These are phyloP conservation scores for Macquaria australasica DNA, from an alignment of 2,113 vertebrate species.

Conservation along the genomic window DNA sequence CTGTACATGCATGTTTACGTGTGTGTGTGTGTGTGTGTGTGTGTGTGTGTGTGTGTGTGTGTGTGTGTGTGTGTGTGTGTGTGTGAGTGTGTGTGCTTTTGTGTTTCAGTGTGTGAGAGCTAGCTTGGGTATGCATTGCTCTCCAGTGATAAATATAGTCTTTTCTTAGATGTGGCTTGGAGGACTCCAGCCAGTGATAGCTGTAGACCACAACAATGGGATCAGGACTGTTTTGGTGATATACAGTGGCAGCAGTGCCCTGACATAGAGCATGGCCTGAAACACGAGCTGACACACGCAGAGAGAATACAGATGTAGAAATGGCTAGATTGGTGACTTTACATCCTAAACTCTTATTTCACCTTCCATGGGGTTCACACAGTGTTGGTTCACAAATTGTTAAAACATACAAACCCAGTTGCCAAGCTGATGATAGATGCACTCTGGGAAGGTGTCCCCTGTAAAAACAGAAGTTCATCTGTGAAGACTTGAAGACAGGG, in stretches of 20 bases:
- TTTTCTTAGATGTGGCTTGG: conserved; percentile 58
- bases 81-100: neutral
- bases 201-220: conserved; percentile 61
- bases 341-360: neutral
- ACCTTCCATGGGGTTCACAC: conserved; percentile 2
- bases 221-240: conserved; percentile 55
- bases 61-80: conserved; percentile 3
- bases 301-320: conserved; percentile 38
- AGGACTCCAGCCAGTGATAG: conserved; percentile 53
- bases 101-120: conserved; percentile 29
- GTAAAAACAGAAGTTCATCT: conserved; percentile 43
- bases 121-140: conserved; percentile 30
- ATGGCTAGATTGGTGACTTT: neutral
- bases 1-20: conserved; percentile 15
- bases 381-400: conserved; percentile 27
- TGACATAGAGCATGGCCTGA: conserved; percentile 33
- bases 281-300: conserved; percentile 45
- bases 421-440: conserved; percentile 30
- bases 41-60: conserved; percentile 32
- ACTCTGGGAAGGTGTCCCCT: neutral
- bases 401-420: conserved; percentile 9
- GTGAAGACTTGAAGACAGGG: conserved; percentile 15
- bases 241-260: conserved; percentile 64
- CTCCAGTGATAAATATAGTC: conserved; percentile 48
- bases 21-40: neutral